Conservation (phyloP, 37 sponge, comb jelly and placozoan genomes). For the Spongilla lacustris region DNA sequence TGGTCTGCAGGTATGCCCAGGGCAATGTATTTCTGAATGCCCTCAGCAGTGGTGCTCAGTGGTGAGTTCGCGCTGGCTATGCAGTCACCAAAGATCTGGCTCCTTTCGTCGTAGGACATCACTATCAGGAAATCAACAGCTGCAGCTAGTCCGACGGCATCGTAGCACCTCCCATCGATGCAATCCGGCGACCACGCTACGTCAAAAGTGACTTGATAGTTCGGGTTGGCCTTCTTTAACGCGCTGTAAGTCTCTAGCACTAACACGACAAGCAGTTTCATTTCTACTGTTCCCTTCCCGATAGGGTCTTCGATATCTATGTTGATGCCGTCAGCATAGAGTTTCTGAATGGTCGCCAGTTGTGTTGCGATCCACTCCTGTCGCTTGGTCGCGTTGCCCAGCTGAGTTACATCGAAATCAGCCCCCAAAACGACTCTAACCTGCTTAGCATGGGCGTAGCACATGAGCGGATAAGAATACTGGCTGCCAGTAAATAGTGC, state of each 20-base stretch:
- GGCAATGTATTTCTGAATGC: slow-evolving; percentile 41
- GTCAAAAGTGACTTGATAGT: slow-evolving; percentile 73
- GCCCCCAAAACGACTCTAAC: slow-evolving; percentile 64
- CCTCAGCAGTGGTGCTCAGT: slow-evolving; percentile 39
- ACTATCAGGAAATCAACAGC: slow-evolving; percentile 74
- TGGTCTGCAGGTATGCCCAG: slow-evolving; percentile 55
- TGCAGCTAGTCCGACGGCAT: slow-evolving; percentile 40
- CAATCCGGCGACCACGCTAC: slow-evolving; percentile 87
- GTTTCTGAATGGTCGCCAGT: slow-evolving; percentile 25
- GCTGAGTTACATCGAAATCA: slow-evolving; percentile 15
- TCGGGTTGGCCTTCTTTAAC: slow-evolving; percentile 46
- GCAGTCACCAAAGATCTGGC: slow-evolving; percentile 80
- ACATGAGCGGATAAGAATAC: slow-evolving; percentile 40
- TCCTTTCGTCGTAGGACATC: slow-evolving; percentile 92
- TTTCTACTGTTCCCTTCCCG: slow-evolving; percentile 16
- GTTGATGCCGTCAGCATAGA: slow-evolving; percentile 80
- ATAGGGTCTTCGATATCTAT: slow-evolving; percentile 78
- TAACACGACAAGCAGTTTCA: slow-evolving; percentile 20
- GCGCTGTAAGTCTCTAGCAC: slow-evolving; percentile 34
- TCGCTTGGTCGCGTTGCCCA: slow-evolving; percentile 18
- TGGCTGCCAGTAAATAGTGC: slow-evolving; percentile 50
- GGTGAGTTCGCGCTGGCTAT: slow-evolving; percentile 85
- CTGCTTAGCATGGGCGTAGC: slow-evolving; percentile 65
- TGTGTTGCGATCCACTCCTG: slow-evolving; percentile 36
- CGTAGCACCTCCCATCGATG: slow-evolving; percentile 82